Conservation (phyloP, 2,888 invertebrate genomes). For the Temnothorax rugatulus region DNA sequence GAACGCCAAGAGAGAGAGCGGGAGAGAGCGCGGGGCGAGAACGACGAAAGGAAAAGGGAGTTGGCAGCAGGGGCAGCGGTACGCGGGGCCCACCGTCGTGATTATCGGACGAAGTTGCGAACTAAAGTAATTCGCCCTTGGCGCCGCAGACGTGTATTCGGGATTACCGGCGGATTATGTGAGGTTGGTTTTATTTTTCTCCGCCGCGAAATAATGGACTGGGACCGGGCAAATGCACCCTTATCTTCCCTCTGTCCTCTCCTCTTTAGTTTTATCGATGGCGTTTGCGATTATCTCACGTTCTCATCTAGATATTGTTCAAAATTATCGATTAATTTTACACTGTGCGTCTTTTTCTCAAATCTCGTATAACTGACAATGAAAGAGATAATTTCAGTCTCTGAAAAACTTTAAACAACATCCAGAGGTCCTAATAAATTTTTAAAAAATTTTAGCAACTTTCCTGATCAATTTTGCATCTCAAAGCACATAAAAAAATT, state of each 20-base stretch:
- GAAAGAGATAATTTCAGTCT: neutral
- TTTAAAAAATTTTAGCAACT: neutral
- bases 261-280: constrained; percentile 53
- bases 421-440: neutral
- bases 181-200: constrained; percentile 64
- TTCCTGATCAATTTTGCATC: neutral
- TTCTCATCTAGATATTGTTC: constrained; percentile 26
- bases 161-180: constrained; percentile 74
- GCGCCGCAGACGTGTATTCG: constrained; percentile 68
- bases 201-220: constrained; percentile 60
- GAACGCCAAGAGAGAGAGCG: constrained; percentile 27
- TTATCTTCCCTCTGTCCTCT: neutral
- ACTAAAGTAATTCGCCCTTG: constrained; percentile 77
- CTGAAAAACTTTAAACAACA: neutral
- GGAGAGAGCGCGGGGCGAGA: constrained; percentile 29
- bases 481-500: neutral
- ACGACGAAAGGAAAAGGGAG: constrained; percentile 41
- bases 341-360: neutral
- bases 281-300: constrained; percentile 55
- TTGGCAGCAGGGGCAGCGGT: constrained; percentile 13
- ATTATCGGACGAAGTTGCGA: constrained; percentile 79
- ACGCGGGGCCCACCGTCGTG: constrained; percentile 60
- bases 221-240: constrained; percentile 38
- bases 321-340: constrained; percentile 8
- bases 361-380: neutral